Conservation (phyloP, 92 coral and sea anemone species). For the Diadumene lineata region DNA sequence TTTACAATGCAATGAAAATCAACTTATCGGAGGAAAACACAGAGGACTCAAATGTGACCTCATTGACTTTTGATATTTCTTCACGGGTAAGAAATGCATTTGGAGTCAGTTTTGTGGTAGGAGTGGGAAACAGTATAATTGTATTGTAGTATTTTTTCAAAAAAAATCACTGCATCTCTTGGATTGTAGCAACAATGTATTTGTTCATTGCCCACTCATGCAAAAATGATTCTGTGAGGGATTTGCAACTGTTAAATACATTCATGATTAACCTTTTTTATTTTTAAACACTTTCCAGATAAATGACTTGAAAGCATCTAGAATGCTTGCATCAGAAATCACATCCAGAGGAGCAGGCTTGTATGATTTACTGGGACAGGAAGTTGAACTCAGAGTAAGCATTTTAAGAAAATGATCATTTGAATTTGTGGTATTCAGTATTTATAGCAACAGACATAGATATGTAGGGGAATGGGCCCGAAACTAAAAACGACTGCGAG, state of each 20-base stretch:
- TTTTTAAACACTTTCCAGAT: constrained; percentile 80
- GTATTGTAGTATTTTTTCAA: background rate
- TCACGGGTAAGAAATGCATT: constrained; percentile 89
- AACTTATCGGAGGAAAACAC: constrained; percentile 80
- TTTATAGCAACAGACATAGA: no score
- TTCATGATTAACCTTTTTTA: background rate
- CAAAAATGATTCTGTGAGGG: no score
- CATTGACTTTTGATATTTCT: constrained; percentile 90
- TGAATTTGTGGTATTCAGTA: background rate
- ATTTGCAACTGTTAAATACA: no score
- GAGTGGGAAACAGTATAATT: no score
- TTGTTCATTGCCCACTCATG: no score
- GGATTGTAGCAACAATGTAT: background rate
- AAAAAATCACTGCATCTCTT: background rate
- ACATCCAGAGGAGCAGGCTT: constrained; percentile 94
- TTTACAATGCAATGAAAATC: constrained; percentile 95
- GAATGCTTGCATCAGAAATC: constrained; percentile 96
- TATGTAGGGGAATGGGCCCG: no score
- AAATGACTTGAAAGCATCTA: constrained; percentile 90
- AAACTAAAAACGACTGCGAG: no score
- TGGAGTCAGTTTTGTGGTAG: no score
- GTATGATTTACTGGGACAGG: constrained; percentile 89
- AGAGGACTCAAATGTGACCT: constrained; percentile 73
- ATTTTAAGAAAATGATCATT: background rate
- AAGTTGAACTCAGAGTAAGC: constrained; percentile 91